phyloP scores from a whole-genome alignment of 2,888 invertebrate species.

The Mythimna pallens region DNA sequence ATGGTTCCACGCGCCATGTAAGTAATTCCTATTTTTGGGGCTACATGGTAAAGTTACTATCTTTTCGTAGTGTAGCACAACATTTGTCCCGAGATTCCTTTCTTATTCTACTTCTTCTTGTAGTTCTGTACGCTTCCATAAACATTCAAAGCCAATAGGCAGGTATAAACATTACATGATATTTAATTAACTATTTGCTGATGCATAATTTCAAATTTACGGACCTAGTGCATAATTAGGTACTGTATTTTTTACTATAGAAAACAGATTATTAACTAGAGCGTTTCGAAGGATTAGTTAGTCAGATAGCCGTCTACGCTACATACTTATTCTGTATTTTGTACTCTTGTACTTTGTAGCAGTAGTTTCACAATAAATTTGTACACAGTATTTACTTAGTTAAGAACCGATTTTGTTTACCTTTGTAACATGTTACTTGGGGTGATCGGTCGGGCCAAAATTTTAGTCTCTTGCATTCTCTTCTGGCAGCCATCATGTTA shows the following conservation, averaged over 20 bases:
- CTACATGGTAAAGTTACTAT: no score
- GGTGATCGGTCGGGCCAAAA: not conserved
- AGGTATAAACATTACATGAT: constrained; percentile 43
- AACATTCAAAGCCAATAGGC: constrained; percentile 28
- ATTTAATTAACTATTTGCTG: constrained; percentile 10
- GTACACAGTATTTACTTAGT: not conserved
- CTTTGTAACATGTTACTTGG: not conserved
- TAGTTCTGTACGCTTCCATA: no score
- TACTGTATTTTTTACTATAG: not conserved
- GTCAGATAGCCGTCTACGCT: not conserved
- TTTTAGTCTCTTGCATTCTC: constrained; percentile 1
- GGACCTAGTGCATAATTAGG: constrained; percentile 13
- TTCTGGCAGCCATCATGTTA: not conserved
- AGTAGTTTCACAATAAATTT: not conserved
- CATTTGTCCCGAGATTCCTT: no score
- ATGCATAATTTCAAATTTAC: constrained; percentile 26
- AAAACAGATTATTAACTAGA: not conserved
- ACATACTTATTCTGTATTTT: not conserved
- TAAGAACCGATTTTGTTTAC: not conserved
- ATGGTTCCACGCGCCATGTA: no score
- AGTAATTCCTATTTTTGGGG: no score
- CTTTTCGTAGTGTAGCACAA: no score
- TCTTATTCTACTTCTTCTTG: no score
- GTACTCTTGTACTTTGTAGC: not conserved
- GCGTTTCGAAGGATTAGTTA: not conserved